A percentile compares a stretch with the other conserved stretches of the same genome.
Conservation (phyloP, 1,140 invertebrate genomes). For the Mactra quadrangularis region DNA sequence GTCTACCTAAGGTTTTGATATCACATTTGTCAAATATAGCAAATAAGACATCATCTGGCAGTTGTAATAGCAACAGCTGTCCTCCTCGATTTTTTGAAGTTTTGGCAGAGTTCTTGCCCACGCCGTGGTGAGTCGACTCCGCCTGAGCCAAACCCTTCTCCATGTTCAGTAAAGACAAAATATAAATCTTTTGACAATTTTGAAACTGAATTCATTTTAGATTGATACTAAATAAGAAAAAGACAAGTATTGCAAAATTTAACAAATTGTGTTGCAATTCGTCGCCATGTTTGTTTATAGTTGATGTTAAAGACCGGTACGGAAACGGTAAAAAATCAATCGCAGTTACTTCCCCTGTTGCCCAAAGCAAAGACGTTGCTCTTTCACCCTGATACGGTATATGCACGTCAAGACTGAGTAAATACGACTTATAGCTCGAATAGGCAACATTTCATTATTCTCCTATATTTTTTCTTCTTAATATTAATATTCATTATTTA, state of each 20-base stretch:
- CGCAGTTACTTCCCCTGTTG: too few species aligned
- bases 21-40: conserved; percentile 70
- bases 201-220: conserved; percentile 17
- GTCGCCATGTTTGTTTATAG: too few species aligned
- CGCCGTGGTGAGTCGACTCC: neutral
- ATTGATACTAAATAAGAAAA: neutral
- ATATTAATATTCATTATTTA: too few species aligned
- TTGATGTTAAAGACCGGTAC: too few species aligned
- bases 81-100: neutral
- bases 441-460: too few species aligned
- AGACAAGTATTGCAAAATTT: conserved; percentile 17
- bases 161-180: neutral
- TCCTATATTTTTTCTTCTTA: too few species aligned
- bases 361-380: too few species aligned
- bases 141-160: neutral
- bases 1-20: conserved; percentile 63
- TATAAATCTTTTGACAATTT: neutral
- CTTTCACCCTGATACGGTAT: too few species aligned
- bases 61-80: conserved; percentile 9
- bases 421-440: too few species aligned
- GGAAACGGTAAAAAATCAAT: too few species aligned
- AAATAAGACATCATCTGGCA: conserved; percentile 76
- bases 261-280: neutral
- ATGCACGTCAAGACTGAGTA: too few species aligned
- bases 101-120: neutral